A percentile compares a stretch with the other conserved stretches of the same genome.
Evolutionary conservation across 2,888 invertebrate species (phyloP).

Genomic region (Aelia acuminata): DNA sequence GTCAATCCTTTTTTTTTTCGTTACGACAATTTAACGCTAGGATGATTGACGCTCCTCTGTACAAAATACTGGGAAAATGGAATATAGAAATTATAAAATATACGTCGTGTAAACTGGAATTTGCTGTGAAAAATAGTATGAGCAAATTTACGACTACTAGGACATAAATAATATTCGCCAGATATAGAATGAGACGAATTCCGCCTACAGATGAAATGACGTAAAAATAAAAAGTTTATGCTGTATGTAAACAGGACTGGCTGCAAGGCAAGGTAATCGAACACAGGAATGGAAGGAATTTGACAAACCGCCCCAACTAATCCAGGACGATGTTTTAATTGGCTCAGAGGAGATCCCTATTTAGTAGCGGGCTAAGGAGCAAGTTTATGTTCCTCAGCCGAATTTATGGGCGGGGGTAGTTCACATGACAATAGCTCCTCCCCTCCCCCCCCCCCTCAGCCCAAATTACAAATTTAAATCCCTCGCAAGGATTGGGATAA

Average conservation of each 20-base stretch:
- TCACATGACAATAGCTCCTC: conserved; percentile 34
- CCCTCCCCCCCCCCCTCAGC: not conserved
- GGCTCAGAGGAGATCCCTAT: conserved; percentile 25
- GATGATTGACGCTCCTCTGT: too few species aligned
- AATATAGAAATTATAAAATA: too few species aligned
- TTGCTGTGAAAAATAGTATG: too few species aligned
- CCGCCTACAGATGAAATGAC: too few species aligned
- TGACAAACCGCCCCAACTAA: conserved; percentile 33
- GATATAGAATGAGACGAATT: too few species aligned
- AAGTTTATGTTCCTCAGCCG: conserved; percentile 28
- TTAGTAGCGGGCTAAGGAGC: not conserved
- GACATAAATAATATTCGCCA: too few species aligned
- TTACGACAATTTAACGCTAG: too few species aligned
- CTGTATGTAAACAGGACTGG: not conserved
- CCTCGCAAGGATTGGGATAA: conserved; percentile 29
- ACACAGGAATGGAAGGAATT: not conserved
- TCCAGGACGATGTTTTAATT: conserved; percentile 36
- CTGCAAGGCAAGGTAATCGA: not conserved
- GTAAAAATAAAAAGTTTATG: too few species aligned
- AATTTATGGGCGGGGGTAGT: conserved; percentile 13
- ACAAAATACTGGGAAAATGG: too few species aligned
- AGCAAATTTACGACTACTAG: too few species aligned
- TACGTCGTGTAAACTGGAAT: too few species aligned
- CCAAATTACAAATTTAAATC: conserved; percentile 46
- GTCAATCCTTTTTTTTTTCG: too few species aligned